Base-by-base conservation (phyloP, 1,140 invertebrate genomes). In the Cyrtorhinus lividipennis region DNA sequence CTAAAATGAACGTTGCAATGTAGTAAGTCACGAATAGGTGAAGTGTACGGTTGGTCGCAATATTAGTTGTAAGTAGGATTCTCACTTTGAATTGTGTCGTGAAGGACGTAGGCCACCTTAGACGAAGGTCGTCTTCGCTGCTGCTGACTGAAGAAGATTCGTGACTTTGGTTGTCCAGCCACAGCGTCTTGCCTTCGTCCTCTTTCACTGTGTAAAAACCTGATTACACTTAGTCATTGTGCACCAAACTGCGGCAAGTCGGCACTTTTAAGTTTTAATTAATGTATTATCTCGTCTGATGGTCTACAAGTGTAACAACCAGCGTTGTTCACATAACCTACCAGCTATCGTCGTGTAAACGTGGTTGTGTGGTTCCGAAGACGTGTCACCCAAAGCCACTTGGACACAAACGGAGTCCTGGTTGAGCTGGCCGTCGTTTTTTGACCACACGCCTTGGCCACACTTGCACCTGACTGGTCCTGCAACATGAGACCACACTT, bases 71-170 rank as follows among this genome's bases (percentile, higher is more conserved):
- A n/a, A n/a, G n/a, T n/a, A n/a, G n/a, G n/a, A 53, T 53, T 69
- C 71, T 72, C 69, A 83, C 83, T 75, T 81, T 83, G 70, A 88
- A 86, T 71, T 92, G 88, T 0, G 87, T 90, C 74, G 82, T 82
- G 68, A 90, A 90, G 65, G 83, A 83, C 2, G 88, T 90, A 24
- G 87, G 86, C 87, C 87, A 90, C 67, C 80, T 79, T 71, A 76
- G 78, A 62, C 74, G 76, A 62, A 75, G 74, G 66, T 80, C 81
- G 60, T 82, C 80, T 65, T 85, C 82, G 66, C 81, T 79, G 68
- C 73, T 78, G 71, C 67, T 75, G 67, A 69, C 74, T 69, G 77
- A 78, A 44, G 82, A 83, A 64, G 83, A 83, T 25, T 82, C 81
- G 69, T 86, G 83, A 56, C 84, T 85, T 70, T 85, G 83, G 22